Evolutionary conservation across 2,113 vertebrate species (phyloP).

Genomic region (Salminus brasiliensis): DNA sequence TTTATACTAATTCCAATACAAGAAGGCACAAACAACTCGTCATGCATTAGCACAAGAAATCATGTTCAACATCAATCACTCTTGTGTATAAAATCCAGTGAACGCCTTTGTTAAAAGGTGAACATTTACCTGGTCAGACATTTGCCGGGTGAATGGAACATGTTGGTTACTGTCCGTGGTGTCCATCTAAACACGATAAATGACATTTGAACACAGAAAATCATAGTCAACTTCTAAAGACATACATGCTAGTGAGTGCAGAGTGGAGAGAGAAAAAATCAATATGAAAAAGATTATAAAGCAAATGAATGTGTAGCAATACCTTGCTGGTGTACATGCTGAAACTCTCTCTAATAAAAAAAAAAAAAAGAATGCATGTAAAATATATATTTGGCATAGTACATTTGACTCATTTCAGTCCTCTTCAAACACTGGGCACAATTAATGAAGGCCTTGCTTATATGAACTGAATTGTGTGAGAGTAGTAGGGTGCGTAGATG

Average conservation of each 20-base stretch:
- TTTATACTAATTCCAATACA: conserved; percentile 54
- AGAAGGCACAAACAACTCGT: background rate
- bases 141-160: background rate
- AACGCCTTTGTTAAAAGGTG: background rate
- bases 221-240: background rate
- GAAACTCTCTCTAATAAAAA: background rate
- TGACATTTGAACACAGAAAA: background rate
- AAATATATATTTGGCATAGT: too few relatives aligned
- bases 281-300: too few relatives aligned
- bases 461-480: too few relatives aligned
- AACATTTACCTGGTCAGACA: background rate
- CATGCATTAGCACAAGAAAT: background rate
- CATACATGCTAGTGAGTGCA: too few relatives aligned
- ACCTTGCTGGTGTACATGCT: background rate
- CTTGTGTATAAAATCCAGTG: background rate
- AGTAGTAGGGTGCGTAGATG: too few relatives aligned
- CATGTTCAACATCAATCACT: too few relatives aligned
- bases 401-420: too few relatives aligned
- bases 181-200: conserved; percentile 7
- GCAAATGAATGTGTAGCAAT: background rate
- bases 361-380: background rate
- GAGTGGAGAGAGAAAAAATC: too few relatives aligned
- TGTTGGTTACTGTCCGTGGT: too few relatives aligned
- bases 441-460: too few relatives aligned
- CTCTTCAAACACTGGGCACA: too few relatives aligned